Evolutionary conservation across 1,140 invertebrate species (phyloP).

Genomic region (Zaprionus inermis): DNA sequence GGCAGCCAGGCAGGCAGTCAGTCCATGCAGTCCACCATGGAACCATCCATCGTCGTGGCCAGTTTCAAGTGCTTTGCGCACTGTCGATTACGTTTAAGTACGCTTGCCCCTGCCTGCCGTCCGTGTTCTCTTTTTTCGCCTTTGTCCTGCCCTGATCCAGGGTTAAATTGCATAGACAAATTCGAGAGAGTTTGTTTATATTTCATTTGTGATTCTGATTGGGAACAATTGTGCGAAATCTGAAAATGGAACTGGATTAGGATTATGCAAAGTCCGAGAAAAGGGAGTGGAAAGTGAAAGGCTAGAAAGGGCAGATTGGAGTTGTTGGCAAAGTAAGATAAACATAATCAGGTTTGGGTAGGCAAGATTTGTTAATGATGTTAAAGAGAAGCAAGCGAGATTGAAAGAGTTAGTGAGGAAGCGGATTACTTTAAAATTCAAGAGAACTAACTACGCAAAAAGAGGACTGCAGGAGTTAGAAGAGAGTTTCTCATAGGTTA

Average conservation of each 20-base stretch:
- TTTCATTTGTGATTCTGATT: conserved; percentile 78
- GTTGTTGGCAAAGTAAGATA: background rate
- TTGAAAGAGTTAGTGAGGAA: background rate
- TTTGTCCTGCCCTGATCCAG: conserved; percentile 40
- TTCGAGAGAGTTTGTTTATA: conserved; percentile 69
- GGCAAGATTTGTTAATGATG: background rate
- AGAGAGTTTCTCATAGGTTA: background rate
- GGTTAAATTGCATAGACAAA: conserved; percentile 76
- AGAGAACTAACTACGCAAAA: background rate
- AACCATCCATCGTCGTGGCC: conserved; percentile 48
- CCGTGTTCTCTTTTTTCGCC: background rate
- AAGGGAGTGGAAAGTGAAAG: background rate
- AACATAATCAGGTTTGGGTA: background rate
- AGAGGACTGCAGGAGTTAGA: too few relatives aligned
- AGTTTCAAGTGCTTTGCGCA: conserved; percentile 74
- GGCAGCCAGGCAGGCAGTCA: background rate
- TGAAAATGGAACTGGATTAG: conserved; percentile 4
- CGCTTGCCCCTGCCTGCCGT: conserved; percentile 21
- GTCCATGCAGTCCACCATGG: conserved; percentile 22
- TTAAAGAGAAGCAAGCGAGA: background rate
- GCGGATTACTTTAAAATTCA: background rate
- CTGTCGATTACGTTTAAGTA: conserved; percentile 81
- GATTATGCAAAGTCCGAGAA: background rate
- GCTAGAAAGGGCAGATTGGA: background rate
- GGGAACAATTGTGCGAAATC: conserved; percentile 46